phyloP scores from a whole-genome alignment of 2,113 vertebrate genomes.

The Eurystomus gularis region DNA sequence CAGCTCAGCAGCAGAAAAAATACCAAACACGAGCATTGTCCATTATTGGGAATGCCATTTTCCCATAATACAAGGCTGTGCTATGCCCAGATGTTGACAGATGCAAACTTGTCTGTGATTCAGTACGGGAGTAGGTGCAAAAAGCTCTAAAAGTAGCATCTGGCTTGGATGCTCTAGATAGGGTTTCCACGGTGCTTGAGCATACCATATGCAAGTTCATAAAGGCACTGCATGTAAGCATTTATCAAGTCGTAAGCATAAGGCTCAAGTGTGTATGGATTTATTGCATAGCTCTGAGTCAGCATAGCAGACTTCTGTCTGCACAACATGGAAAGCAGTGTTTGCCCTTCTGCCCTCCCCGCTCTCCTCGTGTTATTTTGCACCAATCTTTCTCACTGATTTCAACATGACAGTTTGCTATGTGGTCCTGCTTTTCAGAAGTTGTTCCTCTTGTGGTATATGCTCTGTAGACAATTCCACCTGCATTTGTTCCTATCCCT shows the following conservation, averaged over 20 bases:
- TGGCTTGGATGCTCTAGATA: neutral
- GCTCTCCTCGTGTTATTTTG: neutral
- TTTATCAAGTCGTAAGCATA: neutral
- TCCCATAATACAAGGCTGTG: neutral
- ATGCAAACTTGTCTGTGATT: neutral
- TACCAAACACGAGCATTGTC: rapidly evolving
- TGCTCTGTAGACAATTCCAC: neutral
- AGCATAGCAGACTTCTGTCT: neutral
- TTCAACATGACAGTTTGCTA: neutral
- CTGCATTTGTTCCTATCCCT: neutral
- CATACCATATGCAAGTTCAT: neutral
- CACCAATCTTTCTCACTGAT: neutral
- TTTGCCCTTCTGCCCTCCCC: neutral
- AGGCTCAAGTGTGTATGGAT: neutral
- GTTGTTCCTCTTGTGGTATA: neutral
- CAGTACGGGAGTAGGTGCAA: neutral
- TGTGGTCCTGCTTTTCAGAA: neutral
- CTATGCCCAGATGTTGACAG: neutral
- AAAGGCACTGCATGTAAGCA: neutral
- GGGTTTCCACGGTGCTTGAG: neutral
- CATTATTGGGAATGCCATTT: neutral
- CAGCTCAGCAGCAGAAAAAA: neutral
- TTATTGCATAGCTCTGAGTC: neutral
- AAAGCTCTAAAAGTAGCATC: neutral
- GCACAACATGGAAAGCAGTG: neutral